Base-by-base conservation (phyloP, 2,113 vertebrate species). In the Prunella fulvescens region DNA sequence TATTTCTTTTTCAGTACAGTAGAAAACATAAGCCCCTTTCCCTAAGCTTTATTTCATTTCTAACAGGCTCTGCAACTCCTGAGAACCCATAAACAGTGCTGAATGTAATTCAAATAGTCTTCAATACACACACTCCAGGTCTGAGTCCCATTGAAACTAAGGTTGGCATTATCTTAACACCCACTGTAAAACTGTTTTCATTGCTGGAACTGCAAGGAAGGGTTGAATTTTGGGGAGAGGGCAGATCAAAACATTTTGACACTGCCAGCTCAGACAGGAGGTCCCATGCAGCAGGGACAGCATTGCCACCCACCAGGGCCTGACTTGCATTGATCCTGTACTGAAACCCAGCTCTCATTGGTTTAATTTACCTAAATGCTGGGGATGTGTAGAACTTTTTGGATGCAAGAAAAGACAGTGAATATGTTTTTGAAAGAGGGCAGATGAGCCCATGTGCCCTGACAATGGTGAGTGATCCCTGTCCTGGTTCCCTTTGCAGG, bases 21-120 rank as follows among this genome's bases (percentile, higher is more conserved):
- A 62, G 61, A 88, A 97, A 95, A 94, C 60, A 88, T 81, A 95
- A 95, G 67, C 44, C 57, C 78, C 37, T 85, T 93, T 81, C 84
- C 1, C 0, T 83, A 88, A 88, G 86, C 39, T 64, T 39, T 64
- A 90, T 94, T 95, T 94, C 79, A 88, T 92, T 92, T 92, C 81
- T 88, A 83, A 73, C 92, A 86, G 73, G 76, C 77, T 62, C 83
- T 90, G 53, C 67, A 85, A 9, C 39, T 72, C 77, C 93, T 92
- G 47, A 74, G 79, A 95, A 83, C n/a, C 65, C 4, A 1, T 54
- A 58, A 88, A 53, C 74, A 81, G 48, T 5, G 25, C 25, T 60
- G 72, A 80, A 56, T 48, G 56, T 17, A 66, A 90, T 50, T 84
- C 60, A 86, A 45, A 94, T 17, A 40, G 23, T 40, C 67, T 39